These are phyloP conservation scores for Thinocorus orbignyianus DNA, from an alignment of 2,113 vertebrate genomes.

Conservation along the genomic window DNA sequence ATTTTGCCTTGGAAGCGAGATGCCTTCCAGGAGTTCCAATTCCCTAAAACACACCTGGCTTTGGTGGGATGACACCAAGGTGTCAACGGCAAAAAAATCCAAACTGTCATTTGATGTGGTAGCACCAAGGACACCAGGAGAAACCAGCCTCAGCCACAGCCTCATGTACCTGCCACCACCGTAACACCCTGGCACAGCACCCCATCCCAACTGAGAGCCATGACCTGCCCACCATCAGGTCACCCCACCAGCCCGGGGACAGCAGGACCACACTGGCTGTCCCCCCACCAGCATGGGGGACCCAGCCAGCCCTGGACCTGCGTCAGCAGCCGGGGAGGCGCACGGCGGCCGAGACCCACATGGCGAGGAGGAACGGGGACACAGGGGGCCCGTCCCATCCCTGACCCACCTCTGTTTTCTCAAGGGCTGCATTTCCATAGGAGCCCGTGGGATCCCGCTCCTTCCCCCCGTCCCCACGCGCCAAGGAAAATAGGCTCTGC, in stretches of 20 bases:
- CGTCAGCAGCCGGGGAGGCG: neutral
- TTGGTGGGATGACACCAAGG: fast-evolving
- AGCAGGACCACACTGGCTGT: neutral
- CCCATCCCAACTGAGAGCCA: neutral
- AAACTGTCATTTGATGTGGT: neutral
- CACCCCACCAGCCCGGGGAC: neutral
- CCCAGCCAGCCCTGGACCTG: neutral
- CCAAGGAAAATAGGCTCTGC: constrained; percentile 20
- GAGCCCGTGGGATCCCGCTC: constrained; percentile 37
- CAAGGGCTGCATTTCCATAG: constrained; percentile 35
- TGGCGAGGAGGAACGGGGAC: fast-evolving
- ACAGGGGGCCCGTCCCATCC: neutral
- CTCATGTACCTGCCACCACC: fast-evolving
- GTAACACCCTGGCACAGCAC: fast-evolving
- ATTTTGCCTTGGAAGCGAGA: neutral
- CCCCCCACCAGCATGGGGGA: neutral
- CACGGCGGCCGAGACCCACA: fast-evolving
- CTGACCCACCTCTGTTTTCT: constrained; percentile 38
- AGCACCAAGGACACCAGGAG: neutral
- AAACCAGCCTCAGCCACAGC: neutral
- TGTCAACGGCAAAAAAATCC: neutral
- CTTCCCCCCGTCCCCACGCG: neutral
- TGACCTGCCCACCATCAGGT: neutral
- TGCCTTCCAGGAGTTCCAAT: neutral
- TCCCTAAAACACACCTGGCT: neutral